Conservation (phyloP, 2,113 vertebrate species). For the Xenopus tropicalis region DNA sequence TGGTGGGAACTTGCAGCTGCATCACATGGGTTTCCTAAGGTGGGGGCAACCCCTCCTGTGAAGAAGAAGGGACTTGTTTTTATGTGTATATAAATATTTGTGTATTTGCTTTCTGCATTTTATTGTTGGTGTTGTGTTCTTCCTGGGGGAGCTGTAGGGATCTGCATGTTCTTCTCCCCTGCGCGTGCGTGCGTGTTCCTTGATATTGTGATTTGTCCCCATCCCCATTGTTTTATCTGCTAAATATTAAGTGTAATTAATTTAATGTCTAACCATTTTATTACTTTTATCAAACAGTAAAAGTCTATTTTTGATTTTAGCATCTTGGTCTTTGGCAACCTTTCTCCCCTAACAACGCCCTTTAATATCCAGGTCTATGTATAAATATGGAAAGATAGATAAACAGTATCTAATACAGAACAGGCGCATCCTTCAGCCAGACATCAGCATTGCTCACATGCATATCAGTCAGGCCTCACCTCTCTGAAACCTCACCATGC, state of each 20-base stretch:
- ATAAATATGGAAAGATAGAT: no score
- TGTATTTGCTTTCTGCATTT: conserved; percentile 45
- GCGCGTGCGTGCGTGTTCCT: conserved; percentile 3
- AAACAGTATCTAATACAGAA: fast-evolving
- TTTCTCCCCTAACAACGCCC: no score
- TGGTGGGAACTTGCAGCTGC: background rate
- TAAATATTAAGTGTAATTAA: conserved; percentile 53
- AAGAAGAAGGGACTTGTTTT: conserved; percentile 29
- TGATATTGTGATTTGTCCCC: conserved; percentile 31
- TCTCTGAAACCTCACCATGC: no score
- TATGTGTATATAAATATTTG: conserved; percentile 32
- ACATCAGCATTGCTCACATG: no score
- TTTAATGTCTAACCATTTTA: conserved; percentile 64
- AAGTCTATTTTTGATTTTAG: conserved; percentile 65
- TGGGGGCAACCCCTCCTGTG: background rate
- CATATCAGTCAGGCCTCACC: no score
- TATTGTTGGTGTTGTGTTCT: conserved; percentile 50
- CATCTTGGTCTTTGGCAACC: conserved; percentile 44
- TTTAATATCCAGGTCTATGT: no score
- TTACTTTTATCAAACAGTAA: conserved; percentile 61
- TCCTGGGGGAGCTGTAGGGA: conserved; percentile 18
- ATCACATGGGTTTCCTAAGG: conserved; percentile 8
- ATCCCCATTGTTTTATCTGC: conserved; percentile 46
- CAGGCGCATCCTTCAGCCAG: no score
- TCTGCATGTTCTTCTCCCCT: conserved; percentile 40